Evolutionary conservation across 2,797 vertebrate species (phyloP).

Genomic region (Rhinoraja longicauda): DNA sequence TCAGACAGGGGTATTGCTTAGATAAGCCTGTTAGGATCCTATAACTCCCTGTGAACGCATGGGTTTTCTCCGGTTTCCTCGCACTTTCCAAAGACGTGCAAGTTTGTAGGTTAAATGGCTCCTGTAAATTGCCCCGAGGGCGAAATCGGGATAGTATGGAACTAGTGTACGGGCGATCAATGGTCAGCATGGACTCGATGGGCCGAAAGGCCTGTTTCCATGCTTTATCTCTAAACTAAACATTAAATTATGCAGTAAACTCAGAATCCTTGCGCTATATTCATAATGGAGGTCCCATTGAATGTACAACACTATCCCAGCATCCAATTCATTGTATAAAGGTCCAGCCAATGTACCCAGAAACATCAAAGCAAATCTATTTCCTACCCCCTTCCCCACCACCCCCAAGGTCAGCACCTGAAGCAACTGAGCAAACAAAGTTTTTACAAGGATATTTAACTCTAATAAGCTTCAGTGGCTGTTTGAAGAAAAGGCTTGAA

Average conservation of each 20-base stretch:
- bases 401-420: slow-evolving; percentile 24
- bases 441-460: background rate
- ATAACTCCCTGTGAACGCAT: too few species aligned
- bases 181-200: too few species aligned
- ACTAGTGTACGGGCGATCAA: too few species aligned
- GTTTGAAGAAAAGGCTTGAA: slow-evolving; percentile 43
- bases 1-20: background rate
- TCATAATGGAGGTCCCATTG: background rate
- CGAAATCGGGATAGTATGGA: too few species aligned
- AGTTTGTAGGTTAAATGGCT: too few species aligned
- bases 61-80: too few species aligned
- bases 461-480: slow-evolving; percentile 41
- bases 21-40: background rate
- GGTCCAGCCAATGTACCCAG: background rate
- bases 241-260: background rate
- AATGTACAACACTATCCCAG: background rate
- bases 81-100: too few species aligned
- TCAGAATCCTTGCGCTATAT: background rate
- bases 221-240: background rate
- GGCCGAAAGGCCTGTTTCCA: too few species aligned
- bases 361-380: background rate
- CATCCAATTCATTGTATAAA: background rate
- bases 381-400: background rate
- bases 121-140: too few species aligned
- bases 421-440: slow-evolving; percentile 38